A percentile compares a stretch with the other conserved stretches of the same genome.
phyloP scores from a whole-genome alignment of 2,888 invertebrate species.

The Teleogryllus oceanicus region DNA sequence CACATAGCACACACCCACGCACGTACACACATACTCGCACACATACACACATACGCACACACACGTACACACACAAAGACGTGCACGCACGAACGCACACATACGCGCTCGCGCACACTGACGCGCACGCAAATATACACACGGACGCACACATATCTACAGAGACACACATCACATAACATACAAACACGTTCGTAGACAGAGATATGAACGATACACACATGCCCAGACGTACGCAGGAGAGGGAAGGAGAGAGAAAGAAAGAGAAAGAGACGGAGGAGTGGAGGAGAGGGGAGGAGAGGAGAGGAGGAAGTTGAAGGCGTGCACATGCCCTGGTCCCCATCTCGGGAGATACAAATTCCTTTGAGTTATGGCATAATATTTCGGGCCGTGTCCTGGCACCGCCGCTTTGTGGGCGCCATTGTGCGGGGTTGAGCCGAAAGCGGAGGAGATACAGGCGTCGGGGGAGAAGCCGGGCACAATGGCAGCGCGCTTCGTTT shows the following conservation, averaged over 20 bases:
- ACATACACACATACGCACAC: too few relatives aligned
- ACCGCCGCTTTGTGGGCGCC: neutral
- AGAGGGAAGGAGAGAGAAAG: neutral
- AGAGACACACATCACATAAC: too few relatives aligned
- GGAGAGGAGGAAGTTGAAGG: neutral
- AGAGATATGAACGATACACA: neutral
- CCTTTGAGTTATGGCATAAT: slow-evolving; percentile 18
- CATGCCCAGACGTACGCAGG: neutral
- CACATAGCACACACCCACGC: too few relatives aligned
- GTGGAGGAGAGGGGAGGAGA: neutral
- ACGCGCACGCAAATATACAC: neutral
- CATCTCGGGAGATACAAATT: neutral
- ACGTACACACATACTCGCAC: too few relatives aligned
- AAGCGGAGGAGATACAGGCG: too few relatives aligned
- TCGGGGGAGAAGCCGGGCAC: too few relatives aligned
- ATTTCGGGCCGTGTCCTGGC: neutral
- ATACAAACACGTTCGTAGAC: neutral
- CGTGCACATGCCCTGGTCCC: neutral
- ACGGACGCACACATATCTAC: too few relatives aligned
- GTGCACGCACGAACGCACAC: neutral
- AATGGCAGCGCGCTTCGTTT: too few relatives aligned
- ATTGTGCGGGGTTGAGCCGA: neutral
- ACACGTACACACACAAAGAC: too few relatives aligned
- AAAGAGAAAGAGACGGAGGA: neutral
- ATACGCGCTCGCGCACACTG: neutral